Conservation (phyloP, 2,797 vertebrate genomes). For the Spinus pinus region DNA sequence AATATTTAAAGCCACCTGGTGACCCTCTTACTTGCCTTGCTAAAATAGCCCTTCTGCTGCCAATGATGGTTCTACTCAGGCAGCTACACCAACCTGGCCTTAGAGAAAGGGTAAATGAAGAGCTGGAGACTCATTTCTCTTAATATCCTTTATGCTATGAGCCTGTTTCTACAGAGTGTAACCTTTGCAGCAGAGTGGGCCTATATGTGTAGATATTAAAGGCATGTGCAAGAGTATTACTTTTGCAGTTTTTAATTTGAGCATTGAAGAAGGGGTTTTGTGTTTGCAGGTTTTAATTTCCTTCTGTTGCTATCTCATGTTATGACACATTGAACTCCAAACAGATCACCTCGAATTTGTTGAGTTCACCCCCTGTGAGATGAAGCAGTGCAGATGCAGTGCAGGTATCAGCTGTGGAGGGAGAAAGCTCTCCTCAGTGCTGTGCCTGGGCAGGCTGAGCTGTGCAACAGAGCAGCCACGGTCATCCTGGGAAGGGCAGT, state of each 20-base stretch:
- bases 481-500: not conserved
- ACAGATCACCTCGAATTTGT: not conserved
- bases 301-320: not conserved
- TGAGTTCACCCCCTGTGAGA: not conserved
- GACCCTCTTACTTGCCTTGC: not conserved
- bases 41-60: not conserved
- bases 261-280: not conserved
- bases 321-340: not conserved
- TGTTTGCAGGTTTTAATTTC: not conserved
- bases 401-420: not conserved
- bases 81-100: not conserved
- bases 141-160: not conserved
- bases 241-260: not conserved
- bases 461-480: fast-evolving
- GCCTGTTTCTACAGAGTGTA: not conserved
- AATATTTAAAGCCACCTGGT: not conserved
- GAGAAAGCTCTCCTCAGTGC: not conserved
- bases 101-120: not conserved
- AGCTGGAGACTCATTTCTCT: not conserved
- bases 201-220: not conserved
- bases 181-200: not conserved
- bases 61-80: not conserved
- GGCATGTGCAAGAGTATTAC: not conserved
- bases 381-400: not conserved
- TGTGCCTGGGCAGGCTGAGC: not conserved